A percentile compares a stretch with the other conserved stretches of the same genome.
These are phyloP conservation scores for Carlito syrichta DNA, from an alignment of 2,113 vertebrate species.

Conservation along the genomic window DNA sequence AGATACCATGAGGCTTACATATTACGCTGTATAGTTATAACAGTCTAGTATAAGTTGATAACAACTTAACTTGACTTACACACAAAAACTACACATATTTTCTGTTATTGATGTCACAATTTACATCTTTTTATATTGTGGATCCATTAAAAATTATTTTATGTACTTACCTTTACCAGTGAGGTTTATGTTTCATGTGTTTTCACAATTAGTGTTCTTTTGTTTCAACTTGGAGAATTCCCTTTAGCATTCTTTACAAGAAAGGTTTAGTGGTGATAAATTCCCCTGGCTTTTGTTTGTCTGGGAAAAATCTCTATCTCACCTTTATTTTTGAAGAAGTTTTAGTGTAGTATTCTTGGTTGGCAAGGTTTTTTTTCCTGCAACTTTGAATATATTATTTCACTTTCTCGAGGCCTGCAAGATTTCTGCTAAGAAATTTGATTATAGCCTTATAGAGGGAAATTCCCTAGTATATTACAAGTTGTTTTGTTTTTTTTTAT, in stretches of 20 bases:
- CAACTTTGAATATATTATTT: not conserved
- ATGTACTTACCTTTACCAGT: not conserved
- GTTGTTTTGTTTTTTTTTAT: not conserved
- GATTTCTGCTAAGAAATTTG: not conserved
- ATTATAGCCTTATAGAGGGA: not conserved
- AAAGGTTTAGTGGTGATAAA: not conserved
- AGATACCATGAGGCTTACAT: not conserved
- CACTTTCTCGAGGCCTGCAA: not conserved
- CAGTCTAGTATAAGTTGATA: not conserved
- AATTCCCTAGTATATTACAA: not conserved
- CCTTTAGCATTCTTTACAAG: not conserved
- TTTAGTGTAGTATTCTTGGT: not conserved
- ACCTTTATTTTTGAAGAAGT: not conserved
- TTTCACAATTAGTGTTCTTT: not conserved
- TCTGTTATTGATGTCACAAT: not conserved
- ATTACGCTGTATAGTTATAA: not conserved
- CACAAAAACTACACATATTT: not conserved
- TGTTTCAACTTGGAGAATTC: not conserved
- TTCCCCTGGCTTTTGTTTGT: not conserved
- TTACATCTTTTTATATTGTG: not conserved
- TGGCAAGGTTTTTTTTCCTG: not conserved
- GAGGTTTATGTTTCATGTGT: not conserved
- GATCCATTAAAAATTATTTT: not conserved
- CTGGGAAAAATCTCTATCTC: not conserved
- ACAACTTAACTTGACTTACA: not conserved